phyloP scores from a whole-genome alignment of 2,113 vertebrate species.

The Sciurus niger region DNA sequence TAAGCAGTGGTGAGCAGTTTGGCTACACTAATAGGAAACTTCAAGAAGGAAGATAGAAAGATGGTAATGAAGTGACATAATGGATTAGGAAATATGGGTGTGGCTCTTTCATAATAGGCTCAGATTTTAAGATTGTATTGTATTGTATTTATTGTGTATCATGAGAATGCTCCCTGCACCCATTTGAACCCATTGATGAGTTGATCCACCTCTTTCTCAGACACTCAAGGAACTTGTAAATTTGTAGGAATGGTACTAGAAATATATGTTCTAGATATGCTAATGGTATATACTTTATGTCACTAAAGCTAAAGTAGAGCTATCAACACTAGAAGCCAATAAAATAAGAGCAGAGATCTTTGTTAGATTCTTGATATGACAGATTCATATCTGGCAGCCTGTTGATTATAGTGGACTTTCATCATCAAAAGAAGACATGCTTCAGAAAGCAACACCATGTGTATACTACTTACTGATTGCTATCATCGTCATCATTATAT shows the following conservation, averaged over 20 bases:
- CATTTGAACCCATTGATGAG: background rate
- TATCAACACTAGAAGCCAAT: background rate
- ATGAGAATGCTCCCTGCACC: background rate
- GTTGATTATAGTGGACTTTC: background rate
- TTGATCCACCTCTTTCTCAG: background rate
- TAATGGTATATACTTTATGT: background rate
- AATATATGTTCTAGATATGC: background rate
- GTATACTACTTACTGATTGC: background rate
- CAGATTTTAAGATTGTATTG: background rate
- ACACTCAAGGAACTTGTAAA: background rate
- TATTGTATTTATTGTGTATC: background rate
- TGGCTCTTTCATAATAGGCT: background rate
- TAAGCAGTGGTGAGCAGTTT: background rate
- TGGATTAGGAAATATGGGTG: background rate
- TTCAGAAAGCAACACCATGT: background rate
- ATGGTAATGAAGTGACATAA: background rate
- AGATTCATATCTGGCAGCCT: background rate
- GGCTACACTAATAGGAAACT: background rate
- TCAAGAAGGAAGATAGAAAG: background rate
- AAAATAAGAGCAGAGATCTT: background rate
- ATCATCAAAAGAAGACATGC: background rate
- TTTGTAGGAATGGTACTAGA: background rate
- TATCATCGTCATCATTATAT: background rate
- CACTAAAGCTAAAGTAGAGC: background rate
- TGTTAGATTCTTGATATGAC: background rate